Evolutionary conservation across 2,113 vertebrate species (phyloP).

Genomic region (Rhinopomastus cyanomelas): DNA sequence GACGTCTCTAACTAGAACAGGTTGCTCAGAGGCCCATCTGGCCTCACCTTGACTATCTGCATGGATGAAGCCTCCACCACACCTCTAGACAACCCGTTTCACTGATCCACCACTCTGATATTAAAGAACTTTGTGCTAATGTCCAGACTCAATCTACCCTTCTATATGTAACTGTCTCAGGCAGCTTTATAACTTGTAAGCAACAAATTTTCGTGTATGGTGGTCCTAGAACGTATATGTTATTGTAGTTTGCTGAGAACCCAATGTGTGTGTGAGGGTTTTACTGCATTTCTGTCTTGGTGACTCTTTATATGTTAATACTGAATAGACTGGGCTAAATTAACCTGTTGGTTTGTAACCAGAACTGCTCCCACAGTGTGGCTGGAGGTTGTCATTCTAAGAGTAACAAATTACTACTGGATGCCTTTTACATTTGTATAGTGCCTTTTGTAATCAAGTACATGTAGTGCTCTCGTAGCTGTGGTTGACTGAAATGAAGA

Average conservation of each 20-base stretch:
- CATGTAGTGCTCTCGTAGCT: not conserved
- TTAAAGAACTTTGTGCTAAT: too few species aligned
- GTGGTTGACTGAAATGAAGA: not conserved
- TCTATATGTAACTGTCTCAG: not conserved
- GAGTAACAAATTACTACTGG: not conserved
- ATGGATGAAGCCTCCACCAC: too few species aligned
- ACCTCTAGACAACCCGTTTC: too few species aligned
- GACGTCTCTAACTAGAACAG: too few species aligned
- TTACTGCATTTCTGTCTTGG: not conserved
- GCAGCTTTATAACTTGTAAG: not conserved
- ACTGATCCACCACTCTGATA: too few species aligned
- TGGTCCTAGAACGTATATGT: not conserved
- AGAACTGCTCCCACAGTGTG: not conserved
- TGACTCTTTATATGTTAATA: not conserved
- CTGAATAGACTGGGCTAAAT: not conserved
- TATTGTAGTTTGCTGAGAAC: not conserved
- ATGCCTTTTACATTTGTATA: not conserved
- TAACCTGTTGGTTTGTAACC: not conserved
- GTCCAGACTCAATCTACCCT: too few species aligned
- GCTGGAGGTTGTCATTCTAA: not conserved
- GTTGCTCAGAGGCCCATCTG: too few species aligned
- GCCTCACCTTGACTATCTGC: too few species aligned
- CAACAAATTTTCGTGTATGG: not conserved
- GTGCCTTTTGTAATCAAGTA: not conserved
- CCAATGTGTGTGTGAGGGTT: fast-evolving